A percentile compares a stretch with the other conserved stretches of the same genome.
Evolutionary conservation across 2,113 vertebrate genomes (phyloP).

Genomic region (Poecile atricapillus): DNA sequence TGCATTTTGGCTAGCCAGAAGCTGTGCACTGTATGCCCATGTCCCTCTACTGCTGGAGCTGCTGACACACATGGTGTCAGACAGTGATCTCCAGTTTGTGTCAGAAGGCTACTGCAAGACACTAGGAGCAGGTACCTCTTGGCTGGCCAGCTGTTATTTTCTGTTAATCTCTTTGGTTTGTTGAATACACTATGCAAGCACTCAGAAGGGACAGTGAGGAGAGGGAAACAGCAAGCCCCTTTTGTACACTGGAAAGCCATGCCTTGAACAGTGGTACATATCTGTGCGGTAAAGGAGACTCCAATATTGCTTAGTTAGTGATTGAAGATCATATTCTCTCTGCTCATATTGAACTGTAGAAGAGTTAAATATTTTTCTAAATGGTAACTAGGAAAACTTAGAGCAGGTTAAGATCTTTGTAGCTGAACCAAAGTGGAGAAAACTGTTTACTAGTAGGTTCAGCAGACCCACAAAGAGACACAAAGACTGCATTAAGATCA

Average conservation of each 20-base stretch:
- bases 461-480: neutral
- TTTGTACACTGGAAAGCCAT: neutral
- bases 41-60: neutral
- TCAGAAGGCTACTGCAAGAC: neutral
- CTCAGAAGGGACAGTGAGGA: neutral
- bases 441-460: neutral
- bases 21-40: neutral
- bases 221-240: neutral
- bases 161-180: neutral
- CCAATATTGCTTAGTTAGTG: neutral
- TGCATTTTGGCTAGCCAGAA: neutral
- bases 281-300: neutral
- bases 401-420: neutral
- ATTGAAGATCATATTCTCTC: neutral
- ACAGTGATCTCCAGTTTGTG: accelerated
- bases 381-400: neutral
- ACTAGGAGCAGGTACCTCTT: neutral
- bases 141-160: neutral
- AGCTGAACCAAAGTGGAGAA: neutral
- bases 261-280: no score
- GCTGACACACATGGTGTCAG: accelerated
- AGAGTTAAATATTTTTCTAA: neutral
- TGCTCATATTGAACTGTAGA: neutral
- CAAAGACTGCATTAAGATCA: neutral
- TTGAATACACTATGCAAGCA: neutral